These are phyloP conservation scores for Alosa sapidissima DNA, from an alignment of 2,797 vertebrate genomes.

Conservation along the genomic window DNA sequence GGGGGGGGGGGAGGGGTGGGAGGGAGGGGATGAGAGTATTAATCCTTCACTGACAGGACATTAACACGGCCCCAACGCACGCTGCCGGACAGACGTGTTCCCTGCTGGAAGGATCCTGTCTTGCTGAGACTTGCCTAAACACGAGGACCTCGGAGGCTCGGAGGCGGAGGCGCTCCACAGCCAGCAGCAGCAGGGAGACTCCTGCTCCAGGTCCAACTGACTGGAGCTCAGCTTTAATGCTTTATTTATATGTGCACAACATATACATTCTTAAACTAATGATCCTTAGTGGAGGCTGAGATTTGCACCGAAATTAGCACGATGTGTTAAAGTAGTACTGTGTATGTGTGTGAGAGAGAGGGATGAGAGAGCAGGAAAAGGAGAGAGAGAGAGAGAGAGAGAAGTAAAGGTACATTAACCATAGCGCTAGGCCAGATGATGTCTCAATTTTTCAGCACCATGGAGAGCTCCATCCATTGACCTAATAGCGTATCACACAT, in stretches of 20 bases:
- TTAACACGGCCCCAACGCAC: background rate
- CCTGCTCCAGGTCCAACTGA: background rate
- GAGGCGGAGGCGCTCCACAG: background rate
- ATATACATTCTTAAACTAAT: background rate
- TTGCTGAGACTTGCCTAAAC: background rate
- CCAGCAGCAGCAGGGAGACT: background rate
- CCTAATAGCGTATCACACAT: background rate
- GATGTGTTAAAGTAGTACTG: background rate
- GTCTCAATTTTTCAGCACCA: slow-evolving; percentile 3
- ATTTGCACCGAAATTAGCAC: background rate
- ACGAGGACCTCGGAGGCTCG: background rate
- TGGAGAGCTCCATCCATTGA: background rate
- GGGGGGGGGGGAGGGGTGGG: background rate
- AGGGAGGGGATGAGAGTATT: background rate
- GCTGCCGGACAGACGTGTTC: background rate
- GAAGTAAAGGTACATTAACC: background rate
- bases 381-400: background rate
- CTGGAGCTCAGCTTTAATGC: background rate
- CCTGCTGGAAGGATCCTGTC: background rate
- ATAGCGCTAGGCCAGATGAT: background rate
- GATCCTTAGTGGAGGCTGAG: background rate
- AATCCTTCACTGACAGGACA: background rate
- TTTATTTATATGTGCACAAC: background rate
- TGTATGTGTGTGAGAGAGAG: background rate
- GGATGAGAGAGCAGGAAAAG: slow-evolving; percentile 3